Evolutionary conservation across 2,113 vertebrate species (phyloP), one percentile per base, ranked within the genome.

Genomic region (Thunnus maccoyii): DNA sequence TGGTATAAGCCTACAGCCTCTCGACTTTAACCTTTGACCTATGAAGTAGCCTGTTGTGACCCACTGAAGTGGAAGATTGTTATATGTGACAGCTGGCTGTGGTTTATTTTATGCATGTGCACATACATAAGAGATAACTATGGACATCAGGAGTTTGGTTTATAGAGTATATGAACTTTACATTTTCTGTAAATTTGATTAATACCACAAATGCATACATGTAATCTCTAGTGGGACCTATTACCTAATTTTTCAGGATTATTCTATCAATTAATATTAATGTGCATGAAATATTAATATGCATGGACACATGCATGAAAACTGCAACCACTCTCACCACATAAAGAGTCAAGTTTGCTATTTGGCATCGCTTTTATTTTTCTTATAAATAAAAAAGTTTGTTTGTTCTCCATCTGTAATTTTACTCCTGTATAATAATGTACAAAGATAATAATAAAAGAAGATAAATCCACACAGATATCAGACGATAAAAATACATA

Each of bases 1-100:
- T 84, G 27, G 68, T 77, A 27, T 64, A 86, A 84, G 13, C 44
- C 41, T 48, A 56, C 27, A 62, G 63, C 74, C 73, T 76, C 69
- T 57, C 71, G 22, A 68, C 52, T 60, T 32, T 67, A 54, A 86
- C 81, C 76, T 78, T 52, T 87, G 47, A 88, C 74, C 47, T 88
- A 50, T 62, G 5, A 72, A 68, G 36, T 17, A 12, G 54, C 46
- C 36, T 77, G 41, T 80, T 80, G 77, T 76, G 64, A 60, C 22
- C n/a, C 76, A 80, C 51, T 88, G 80, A 77, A 13, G 79, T 30
- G 73, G 61, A 87, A 68, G 7, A 25, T 71, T 84, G 63, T 86
- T 83, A 41, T 86, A 61, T 36, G 41, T 15, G 58, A 74, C 63
- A 57, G 56, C 44, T 68, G 64, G 12, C 22, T 7, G 15, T 9